Evolutionary conservation across 2,888 invertebrate species (phyloP), one percentile per base, ranked within the genome.

Genomic region (Torymus aiolomorphi): DNA sequence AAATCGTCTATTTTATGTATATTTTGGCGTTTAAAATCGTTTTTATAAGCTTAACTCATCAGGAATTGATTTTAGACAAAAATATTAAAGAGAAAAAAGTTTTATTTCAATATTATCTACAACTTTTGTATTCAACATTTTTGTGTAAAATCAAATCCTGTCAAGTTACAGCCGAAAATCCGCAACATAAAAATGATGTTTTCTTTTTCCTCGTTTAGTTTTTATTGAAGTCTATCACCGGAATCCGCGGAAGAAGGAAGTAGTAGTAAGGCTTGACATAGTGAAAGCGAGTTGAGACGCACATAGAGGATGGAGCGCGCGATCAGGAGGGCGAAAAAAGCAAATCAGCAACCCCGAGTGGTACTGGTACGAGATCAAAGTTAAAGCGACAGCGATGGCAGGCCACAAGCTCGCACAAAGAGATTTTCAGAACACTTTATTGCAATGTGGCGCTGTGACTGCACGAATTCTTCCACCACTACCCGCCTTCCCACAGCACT

Each of bases 391-490:
- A 51, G 51, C 71, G 20, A 51, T 61, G 3, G 56, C n/a, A n/a
- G 1, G 59, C 72, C 24, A 63, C 73, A 49, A 14, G 18, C 5
- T 11, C 62, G 54, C 62, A 75, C 75, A 75, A 75, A 75, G 75
- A 67, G 75, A 75, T 67, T 67, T 75, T 61, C 52, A 20, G 52
- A 61, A 24, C 56, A 59, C 61, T 75, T 75, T 75, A 75, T 75
- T 75, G 67, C 75, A 52, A 8, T 16, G 52, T 61, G 24, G 52
- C 52, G 66, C 16, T 16, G 12, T 16, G 20, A n/a, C n/a, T n/a
- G n/a, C n/a, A n/a, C n/a, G n/a, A n/a, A n/a, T n/a, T n/a, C n/a
- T n/a, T n/a, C n/a, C n/a, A n/a, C n/a, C n/a, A n/a, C n/a, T n/a
- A n/a, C n/a, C n/a, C n/a, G n/a, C n/a, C n/a, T n/a, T n/a, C n/a